Conservation (phyloP, 2,113 vertebrate genomes). For the Hippocampus guttulatus region DNA sequence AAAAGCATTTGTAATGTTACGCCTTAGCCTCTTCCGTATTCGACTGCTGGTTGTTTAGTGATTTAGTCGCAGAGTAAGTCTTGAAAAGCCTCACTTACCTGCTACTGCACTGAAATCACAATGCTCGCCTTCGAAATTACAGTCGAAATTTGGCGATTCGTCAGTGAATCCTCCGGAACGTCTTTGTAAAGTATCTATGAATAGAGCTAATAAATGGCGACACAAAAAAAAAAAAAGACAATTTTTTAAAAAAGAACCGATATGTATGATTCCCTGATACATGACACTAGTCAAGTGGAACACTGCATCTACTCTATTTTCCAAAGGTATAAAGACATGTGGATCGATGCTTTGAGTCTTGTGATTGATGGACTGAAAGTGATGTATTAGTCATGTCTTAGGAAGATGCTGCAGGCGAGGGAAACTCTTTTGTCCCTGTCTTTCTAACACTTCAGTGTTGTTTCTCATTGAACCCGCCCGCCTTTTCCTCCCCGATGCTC, state of each 20-base stretch:
- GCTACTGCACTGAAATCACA: too few relatives aligned
- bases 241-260: too few relatives aligned
- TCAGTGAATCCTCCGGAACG: background rate
- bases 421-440: conserved; percentile 56
- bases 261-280: conserved; percentile 9
- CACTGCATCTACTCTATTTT: conserved; percentile 29
- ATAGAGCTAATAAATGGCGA: background rate
- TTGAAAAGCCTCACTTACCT: too few relatives aligned
- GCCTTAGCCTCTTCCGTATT: too few relatives aligned
- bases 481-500: background rate
- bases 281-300: background rate
- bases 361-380: conserved; percentile 50
- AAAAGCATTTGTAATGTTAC: too few relatives aligned
- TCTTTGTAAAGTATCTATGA: background rate
- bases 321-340: conserved; percentile 28
- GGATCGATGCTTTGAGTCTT: conserved; percentile 31
- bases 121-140: background rate
- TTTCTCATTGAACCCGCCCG: conserved; percentile 45
- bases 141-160: too few relatives aligned
- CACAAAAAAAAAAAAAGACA: background rate
- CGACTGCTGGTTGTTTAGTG: too few relatives aligned
- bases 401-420: conserved; percentile 33
- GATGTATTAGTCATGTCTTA: conserved; percentile 54
- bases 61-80: too few relatives aligned
- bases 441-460: conserved; percentile 38